These are phyloP conservation scores for Anarrhichthys ocellatus DNA, from an alignment of 2,113 vertebrate genomes.

Conservation along the genomic window DNA sequence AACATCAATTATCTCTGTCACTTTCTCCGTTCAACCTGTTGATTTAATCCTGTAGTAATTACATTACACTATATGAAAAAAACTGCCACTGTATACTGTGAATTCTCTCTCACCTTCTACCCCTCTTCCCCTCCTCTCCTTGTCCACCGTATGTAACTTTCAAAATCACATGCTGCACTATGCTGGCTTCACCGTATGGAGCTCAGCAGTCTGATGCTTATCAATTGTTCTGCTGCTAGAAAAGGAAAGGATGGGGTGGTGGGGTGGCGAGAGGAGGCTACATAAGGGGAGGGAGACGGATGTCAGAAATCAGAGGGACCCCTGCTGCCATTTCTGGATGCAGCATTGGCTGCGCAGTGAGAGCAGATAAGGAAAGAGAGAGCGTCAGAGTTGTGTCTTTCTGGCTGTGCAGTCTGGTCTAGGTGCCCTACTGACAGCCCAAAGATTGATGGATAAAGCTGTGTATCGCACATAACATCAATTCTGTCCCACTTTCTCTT, in stretches of 20 bases:
- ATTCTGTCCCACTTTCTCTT: conserved; percentile 76
- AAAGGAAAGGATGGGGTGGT: conserved; percentile 9
- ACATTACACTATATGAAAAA: conserved; percentile 2
- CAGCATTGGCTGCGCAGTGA: conserved; percentile 58
- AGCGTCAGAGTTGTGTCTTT: conserved; percentile 47
- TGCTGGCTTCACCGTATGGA: conserved; percentile 61
- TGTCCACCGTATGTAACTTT: conserved; percentile 37
- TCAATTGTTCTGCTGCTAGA: conserved; percentile 68
- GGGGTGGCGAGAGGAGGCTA: conserved; percentile 18
- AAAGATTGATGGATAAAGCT: conserved; percentile 72
- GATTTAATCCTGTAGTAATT: conserved; percentile 48
- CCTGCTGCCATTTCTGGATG: conserved; percentile 66
- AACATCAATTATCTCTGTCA: neutral
- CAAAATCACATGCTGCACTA: conserved; percentile 52
- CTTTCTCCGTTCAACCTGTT: conserved; percentile 68
- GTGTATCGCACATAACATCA: conserved; percentile 71
- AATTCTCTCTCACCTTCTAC: neutral
- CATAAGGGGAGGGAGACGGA: conserved; percentile 42
- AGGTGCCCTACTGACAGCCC: conserved; percentile 58
- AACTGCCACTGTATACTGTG: neutral
- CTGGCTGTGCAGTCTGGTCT: conserved; percentile 56
- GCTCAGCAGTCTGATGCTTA: conserved; percentile 63
- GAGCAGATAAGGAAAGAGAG: conserved; percentile 33
- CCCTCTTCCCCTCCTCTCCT: neutral
- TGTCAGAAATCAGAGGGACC: conserved; percentile 69